Evolutionary conservation across 2,888 invertebrate species (phyloP), one percentile per base, ranked within the genome.

Genomic region (Esperia sulphurella): DNA sequence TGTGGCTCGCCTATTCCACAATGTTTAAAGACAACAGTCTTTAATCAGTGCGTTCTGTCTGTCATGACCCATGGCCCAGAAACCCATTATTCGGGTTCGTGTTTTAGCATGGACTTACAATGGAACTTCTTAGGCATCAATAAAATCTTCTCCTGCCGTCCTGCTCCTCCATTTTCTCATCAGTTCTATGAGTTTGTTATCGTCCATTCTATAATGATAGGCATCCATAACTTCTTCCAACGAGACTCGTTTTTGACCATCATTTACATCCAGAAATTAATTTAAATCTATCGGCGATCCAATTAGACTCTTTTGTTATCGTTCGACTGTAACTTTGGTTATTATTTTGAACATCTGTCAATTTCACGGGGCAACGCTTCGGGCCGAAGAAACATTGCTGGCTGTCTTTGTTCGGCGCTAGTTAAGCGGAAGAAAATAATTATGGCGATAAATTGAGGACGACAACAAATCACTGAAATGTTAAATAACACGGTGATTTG

Each of bases 391-490:
- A 72, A 72, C 67, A 69, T 60, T 59, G 59, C 59, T 62, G 55
- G 37, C 66, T 65, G 66, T 67, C 79, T 82, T 81, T 81, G 81
- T 82, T 77, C 71, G 53, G 49, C 59, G 55, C 65, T 73, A 75
- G 65, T 79, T 80, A 65, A 77, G 76, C 79, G 81, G 71, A 82
- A 78, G 77, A 79, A 78, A 80, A 80, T 80, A 80, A 82, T 82
- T 82, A 75, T 66, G 56, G 58, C 59, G 65, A 71, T 57, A 68
- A 74, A 73, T 75, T 68, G 70, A 68, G 69, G 58, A 67, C 57
- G 71, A 65, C 58, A 58, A 51, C 52, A 52, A 57, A 61, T 58
- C 59, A 54, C 63, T 67, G 62, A 64, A 59, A 68, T 67, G 59
- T 67, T 64, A 66, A 53, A 58, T 62, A 46, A 43, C 30, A 13